Evolutionary conservation across 2,113 vertebrate genomes (phyloP).

Genomic region (Calypte anna): DNA sequence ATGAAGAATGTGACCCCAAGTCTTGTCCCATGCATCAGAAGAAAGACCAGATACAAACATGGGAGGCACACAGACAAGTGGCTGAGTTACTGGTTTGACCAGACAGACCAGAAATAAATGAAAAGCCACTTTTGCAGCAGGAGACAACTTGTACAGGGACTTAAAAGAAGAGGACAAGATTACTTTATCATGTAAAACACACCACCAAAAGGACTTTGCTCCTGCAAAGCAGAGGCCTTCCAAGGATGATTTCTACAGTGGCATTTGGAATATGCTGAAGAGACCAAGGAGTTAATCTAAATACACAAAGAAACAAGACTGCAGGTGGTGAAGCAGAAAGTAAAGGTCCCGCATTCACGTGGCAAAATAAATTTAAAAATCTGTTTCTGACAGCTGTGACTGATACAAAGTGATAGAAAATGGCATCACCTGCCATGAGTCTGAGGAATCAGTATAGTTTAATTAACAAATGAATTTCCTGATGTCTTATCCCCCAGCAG

Average conservation of each 20-base stretch:
- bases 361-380: not conserved
- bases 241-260: not conserved
- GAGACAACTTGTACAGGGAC: not conserved
- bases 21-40: fast-evolving
- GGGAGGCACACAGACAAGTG: fast-evolving
- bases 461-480: conserved; percentile 1
- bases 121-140: not conserved
- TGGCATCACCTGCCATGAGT: not conserved
- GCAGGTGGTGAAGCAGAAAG: not conserved
- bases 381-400: not conserved
- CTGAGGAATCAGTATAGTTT: not conserved
- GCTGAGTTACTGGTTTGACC: not conserved
- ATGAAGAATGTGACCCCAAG: not conserved
- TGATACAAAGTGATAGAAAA: not conserved
- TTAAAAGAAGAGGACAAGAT: not conserved
- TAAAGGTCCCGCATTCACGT: not conserved
- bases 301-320: not conserved
- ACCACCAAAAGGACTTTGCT: not conserved
- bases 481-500: not conserved
- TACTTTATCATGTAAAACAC: not conserved
- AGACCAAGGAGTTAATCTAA: not conserved
- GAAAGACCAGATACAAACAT: not conserved
- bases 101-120: not conserved
- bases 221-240: not conserved
- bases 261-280: not conserved